A percentile compares a stretch with the other conserved stretches of the same genome.
Evolutionary conservation across 1,140 invertebrate genomes (phyloP).

Genomic region (Drosophila sulfurigaster): DNA sequence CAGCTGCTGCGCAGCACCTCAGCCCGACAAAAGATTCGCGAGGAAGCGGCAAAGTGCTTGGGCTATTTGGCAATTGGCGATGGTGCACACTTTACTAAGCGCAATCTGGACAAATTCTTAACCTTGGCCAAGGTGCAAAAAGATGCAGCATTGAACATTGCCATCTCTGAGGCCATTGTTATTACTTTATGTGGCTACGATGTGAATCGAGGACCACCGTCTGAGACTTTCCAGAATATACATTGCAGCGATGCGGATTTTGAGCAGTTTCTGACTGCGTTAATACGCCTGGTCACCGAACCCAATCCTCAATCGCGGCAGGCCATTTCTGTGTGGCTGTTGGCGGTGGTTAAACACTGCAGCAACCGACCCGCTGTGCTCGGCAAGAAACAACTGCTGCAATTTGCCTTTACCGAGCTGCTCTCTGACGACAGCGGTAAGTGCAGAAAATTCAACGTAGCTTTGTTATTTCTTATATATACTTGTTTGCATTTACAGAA

Average conservation of each 20-base stretch:
- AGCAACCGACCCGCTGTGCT: conserved; percentile 89
- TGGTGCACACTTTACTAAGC: conserved; percentile 76
- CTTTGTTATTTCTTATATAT: background rate
- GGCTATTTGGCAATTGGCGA: conserved; percentile 83
- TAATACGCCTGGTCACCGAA: conserved; percentile 89
- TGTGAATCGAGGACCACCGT: conserved; percentile 85
- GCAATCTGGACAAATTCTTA: conserved; percentile 79
- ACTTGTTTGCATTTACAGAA: conserved; percentile 85
- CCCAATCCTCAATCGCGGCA: conserved; percentile 95
- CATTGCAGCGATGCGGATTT: conserved; percentile 87
- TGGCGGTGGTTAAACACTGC: conserved; percentile 93
- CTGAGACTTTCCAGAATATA: conserved; percentile 87
- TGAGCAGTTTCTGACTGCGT: conserved; percentile 88
- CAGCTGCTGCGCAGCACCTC: conserved; percentile 72
- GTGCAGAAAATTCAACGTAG: conserved; percentile 27
- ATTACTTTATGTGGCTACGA: conserved; percentile 85
- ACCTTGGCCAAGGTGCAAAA: conserved; percentile 75
- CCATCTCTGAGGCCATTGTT: conserved; percentile 81
- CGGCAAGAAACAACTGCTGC: conserved; percentile 89
- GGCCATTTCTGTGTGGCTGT: conserved; percentile 90
- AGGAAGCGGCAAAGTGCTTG: conserved; percentile 80
- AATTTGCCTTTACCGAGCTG: conserved; percentile 94
- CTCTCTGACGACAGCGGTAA: conserved; percentile 95
- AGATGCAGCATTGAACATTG: conserved; percentile 82
- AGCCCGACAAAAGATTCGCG: conserved; percentile 73